Base-by-base conservation (phyloP, 2,797 vertebrate genomes). In the Hydrophis major region DNA sequence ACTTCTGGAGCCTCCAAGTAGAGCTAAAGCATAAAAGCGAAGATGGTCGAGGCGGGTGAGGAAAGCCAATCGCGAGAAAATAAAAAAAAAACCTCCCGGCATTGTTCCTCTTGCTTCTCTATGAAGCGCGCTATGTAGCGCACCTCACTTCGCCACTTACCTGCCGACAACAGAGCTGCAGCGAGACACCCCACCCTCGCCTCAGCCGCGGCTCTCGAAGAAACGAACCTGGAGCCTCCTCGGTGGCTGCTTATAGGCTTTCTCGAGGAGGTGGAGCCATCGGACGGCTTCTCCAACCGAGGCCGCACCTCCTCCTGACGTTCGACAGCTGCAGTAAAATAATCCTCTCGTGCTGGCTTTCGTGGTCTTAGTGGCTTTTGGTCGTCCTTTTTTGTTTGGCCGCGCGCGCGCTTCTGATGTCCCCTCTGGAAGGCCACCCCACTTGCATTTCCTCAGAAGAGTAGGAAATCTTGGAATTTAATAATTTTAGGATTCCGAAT, bases 111-210 rank as follows among this genome's bases (percentile, higher is more conserved):
- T 16, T 18, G 11, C 53, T 22, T n/a, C 50, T 28, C 28, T 32
- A 60, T 28, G 42, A 25, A 18, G 37, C 18, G 37, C 25, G 55
- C 5, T 2, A 42, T 13, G 47, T 7, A 13, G 27, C 55, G 16
- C 32, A 28, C 59, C 7, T 27, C 4, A 22, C 59, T 55, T 55
- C n/a, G 1, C 4, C 59, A 53, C 5, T 86, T 53, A 56, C 61
- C 12, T 56, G 55, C 69, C 4, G 0, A 55, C 11, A 55, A 55
- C 53, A 55, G 53, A 55, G 4, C 22, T 25, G 87, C 57, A 50
- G 28, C 0, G 6, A 8, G 1, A 28, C 3, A 0, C 4, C 61
- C 27, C 53, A 2, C 11, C 27, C 2, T 16, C 32, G 8, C 16
- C 16, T 74, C 69, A 74, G 13, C 32, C 2, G 2, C 22, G 2